Conservation (phyloP, 2,113 vertebrate species). For the Ailuropoda melanoleuca region DNA sequence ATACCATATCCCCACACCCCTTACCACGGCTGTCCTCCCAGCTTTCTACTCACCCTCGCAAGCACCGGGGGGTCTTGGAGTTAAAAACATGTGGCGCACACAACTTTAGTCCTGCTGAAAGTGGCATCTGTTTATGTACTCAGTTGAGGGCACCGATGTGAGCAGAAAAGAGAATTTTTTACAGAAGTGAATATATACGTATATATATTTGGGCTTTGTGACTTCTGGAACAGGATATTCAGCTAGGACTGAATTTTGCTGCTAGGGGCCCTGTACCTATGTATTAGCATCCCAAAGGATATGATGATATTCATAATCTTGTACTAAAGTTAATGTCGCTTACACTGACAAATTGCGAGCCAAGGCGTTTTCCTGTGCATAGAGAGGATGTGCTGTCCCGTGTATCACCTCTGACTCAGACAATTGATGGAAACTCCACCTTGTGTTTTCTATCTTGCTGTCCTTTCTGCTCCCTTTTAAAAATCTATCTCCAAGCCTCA, state of each 20-base stretch:
- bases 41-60: background rate
- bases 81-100: background rate
- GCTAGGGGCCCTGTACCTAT: background rate
- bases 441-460: slow-evolving; percentile 38
- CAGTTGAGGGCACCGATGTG: slow-evolving; percentile 37
- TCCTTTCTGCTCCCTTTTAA: background rate
- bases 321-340: slow-evolving; percentile 24
- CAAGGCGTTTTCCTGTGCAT: slow-evolving; percentile 17
- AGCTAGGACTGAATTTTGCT: too few relatives aligned
- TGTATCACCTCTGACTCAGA: background rate
- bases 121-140: slow-evolving; percentile 43
- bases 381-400: background rate
- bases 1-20: background rate
- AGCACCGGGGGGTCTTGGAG: background rate
- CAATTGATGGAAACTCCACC: background rate
- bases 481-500: background rate
- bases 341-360: slow-evolving; percentile 54
- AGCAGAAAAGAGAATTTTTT: slow-evolving; percentile 63
- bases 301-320: slow-evolving; percentile 40
- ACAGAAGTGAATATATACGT: background rate
- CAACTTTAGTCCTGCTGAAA: background rate
- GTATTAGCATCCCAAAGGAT: background rate
- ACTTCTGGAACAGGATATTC: background rate
- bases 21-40: background rate
- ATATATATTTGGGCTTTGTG: too few relatives aligned